Evolutionary conservation across 2,797 vertebrate species (phyloP), one percentile per base, ranked within the genome.

Genomic region (Sciurus vulgaris): DNA sequence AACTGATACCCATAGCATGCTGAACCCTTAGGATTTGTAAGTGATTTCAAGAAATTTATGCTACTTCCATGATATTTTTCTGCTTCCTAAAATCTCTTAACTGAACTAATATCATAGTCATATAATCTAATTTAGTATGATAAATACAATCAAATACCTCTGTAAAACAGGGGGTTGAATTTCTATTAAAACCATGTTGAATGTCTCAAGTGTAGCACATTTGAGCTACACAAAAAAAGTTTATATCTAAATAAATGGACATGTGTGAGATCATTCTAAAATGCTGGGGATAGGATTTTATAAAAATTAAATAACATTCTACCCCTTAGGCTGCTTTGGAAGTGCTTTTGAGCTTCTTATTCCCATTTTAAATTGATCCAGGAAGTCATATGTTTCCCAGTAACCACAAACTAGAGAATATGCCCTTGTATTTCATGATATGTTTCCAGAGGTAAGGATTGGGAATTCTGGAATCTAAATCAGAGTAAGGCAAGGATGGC

Each of bases 371-470:
- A 86, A 51, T 69, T 12, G 22, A 41, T 59, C 74, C 44, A 89
- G 51, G 26, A 78, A 91, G 69, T 86, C 22, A 74, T 15, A 35
- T 28, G 33, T 89, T 73, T 12, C n/a, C 11, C 49, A 54, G 3
- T 73, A 78, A 70, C 1, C 35, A 24, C 73, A 83, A 26, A 73
- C 28, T n/a, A 30, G 1, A 47, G 13, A 86, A 4, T 33, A 41
- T 28, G 3, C 24, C 51, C 77, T 84, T 88, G 30, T 28, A 1
- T 41, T 69, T 81, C 33, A 59, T 24, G 33, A 30, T 35, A 47
- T 35, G 7, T 0, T 4, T 33, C 11, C 0, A 14, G 2, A 2
- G 26, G 8, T 3, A 51, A 35, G 22, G 17, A 47, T 15, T 49
- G 7, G 7, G 5, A 63, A 1, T 56, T 0, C 38, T 54, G 4